A percentile compares a stretch with the other conserved stretches of the same genome.
phyloP scores from a whole-genome alignment of 2,888 invertebrate genomes.

The Nipponacmea schrenckii region DNA sequence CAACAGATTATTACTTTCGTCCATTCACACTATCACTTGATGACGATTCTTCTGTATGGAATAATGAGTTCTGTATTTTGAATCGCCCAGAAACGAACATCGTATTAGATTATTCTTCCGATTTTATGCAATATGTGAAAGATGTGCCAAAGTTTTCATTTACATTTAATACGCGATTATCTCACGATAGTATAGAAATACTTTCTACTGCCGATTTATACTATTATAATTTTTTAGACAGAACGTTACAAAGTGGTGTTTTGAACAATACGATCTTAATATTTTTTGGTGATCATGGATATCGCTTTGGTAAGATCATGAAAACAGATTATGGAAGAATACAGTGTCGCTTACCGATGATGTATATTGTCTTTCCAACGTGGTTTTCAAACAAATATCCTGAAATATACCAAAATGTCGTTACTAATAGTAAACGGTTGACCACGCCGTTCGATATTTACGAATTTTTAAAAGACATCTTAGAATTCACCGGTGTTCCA shows the following conservation, averaged over 20 bases:
- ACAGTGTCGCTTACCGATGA: conserved; percentile 86
- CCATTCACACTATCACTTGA: conserved; percentile 76
- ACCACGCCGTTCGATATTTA: conserved; percentile 86
- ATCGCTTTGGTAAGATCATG: conserved; percentile 85
- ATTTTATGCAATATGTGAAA: conserved; percentile 73
- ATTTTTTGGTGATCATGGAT: conserved; percentile 86
- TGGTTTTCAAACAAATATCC: conserved; percentile 77
- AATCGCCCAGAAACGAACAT: background rate
- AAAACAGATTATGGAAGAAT: conserved; percentile 81
- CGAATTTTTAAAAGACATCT: conserved; percentile 72
- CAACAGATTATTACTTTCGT: conserved; percentile 85
- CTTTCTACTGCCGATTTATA: conserved; percentile 79
- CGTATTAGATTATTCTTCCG: conserved; percentile 17
- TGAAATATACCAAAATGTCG: conserved; percentile 75
- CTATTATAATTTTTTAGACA: conserved; percentile 73
- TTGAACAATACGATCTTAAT: conserved; percentile 49
- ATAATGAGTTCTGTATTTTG: conserved; percentile 12
- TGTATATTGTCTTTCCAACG: conserved; percentile 78
- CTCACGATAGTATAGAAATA: conserved; percentile 85
- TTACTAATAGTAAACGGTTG: conserved; percentile 75
- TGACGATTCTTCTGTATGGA: conserved; percentile 41
- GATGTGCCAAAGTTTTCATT: conserved; percentile 80
- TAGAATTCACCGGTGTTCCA: conserved; percentile 7
- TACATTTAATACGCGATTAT: conserved; percentile 84
- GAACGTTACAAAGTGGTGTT: conserved; percentile 59